Base-by-base conservation (phyloP, 2,113 vertebrate genomes). In the Genyomyrus donnyi region DNA sequence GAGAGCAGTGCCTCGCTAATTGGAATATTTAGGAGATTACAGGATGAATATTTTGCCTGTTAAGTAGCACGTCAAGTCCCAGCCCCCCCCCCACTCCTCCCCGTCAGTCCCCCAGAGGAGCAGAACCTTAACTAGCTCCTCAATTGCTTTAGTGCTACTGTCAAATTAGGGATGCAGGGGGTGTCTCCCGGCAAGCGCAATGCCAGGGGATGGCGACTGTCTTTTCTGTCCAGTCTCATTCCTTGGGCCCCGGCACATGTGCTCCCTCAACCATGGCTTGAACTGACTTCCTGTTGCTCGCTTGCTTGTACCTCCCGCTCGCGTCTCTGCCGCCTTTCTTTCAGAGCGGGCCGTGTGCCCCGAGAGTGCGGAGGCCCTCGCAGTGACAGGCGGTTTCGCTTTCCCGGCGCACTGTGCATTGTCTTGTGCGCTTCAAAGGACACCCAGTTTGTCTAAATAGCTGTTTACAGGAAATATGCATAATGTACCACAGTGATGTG, bases 131-230 rank as follows among this genome's bases (percentile, higher is more conserved):
- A 92, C 74, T 90, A 90, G 88, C 91, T 83, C 88, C 91, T 91
- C 90, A 88, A 90, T 88, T 91, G 92, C 91, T 89, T 85, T 91
- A 88, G 62, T 21, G 49, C 89, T 86, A 89, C 92, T 92, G 90
- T 94, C 89, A 89, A 89, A 92, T 93, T 92, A 93, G 80, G 91
- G 66, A 90, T 89, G 90, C 92, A 91, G 91, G 90, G 89, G 66
- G 86, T 89, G 88, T 91, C 87, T 91, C 89, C 90, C 90, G 93
- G 92, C 88, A 27, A 89, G 90, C 85, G 95, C 95, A 46, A 91
- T 70, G 91, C 93, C 91, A 92, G 93, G 94, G 95, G 94, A 94
- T 95, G 92, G 94, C 94, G 93, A 89, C 66, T 93, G 94, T 94
- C 94, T 94, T 95, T 95, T 96, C 95, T 95, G 94, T 93, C 50